Evolutionary conservation across 2,113 vertebrate genomes (phyloP).

Genomic region (Morphnarchus princeps): DNA sequence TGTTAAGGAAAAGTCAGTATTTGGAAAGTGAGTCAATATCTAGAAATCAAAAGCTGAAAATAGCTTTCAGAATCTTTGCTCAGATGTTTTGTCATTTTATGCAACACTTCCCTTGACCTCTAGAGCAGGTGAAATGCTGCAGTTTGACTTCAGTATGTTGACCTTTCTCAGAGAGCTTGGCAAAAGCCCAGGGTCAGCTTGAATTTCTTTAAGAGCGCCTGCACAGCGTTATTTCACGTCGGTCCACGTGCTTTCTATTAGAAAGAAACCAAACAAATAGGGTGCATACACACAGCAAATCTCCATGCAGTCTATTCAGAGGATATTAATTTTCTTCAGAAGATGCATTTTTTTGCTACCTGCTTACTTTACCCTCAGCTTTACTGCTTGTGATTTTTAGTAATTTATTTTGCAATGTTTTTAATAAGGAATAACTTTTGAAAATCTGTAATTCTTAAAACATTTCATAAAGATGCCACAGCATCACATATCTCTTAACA

Average conservation of each 20-base stretch:
- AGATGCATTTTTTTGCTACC: background rate
- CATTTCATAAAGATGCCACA: background rate
- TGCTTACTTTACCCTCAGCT: background rate
- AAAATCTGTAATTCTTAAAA: background rate
- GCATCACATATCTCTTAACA: background rate
- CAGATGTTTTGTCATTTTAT: background rate
- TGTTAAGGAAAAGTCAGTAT: background rate
- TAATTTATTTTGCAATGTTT: background rate
- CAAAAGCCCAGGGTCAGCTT: constrained; percentile 14
- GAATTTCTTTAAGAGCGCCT: constrained; percentile 35
- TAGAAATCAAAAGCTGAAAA: background rate
- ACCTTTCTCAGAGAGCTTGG: constrained; percentile 52
- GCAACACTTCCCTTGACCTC: constrained; percentile 40
- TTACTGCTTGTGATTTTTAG: background rate
- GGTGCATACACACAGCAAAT: background rate
- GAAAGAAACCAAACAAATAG: background rate
- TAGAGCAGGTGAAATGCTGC: background rate
- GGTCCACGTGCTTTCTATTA: background rate
- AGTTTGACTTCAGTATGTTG: constrained; percentile 16
- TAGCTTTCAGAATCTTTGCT: background rate
- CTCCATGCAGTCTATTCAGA: background rate
- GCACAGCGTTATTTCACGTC: constrained; percentile 3
- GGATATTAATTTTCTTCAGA: background rate
- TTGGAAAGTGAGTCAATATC: background rate
- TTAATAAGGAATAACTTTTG: background rate